phyloP scores from a whole-genome alignment of 1,140 invertebrate species.

The Holotrichia oblita region DNA sequence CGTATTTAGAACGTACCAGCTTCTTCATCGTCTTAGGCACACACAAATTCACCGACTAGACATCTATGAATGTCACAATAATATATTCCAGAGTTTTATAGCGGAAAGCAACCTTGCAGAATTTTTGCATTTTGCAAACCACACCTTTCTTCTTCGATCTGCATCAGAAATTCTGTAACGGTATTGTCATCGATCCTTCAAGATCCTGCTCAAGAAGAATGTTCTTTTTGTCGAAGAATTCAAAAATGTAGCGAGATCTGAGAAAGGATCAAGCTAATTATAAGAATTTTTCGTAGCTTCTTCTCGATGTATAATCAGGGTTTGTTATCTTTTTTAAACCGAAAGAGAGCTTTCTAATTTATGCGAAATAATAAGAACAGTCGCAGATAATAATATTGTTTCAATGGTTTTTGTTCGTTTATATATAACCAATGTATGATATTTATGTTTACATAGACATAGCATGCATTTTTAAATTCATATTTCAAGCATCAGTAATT shows the following conservation, averaged over 20 bases:
- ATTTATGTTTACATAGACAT: no score
- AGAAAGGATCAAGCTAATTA: neutral
- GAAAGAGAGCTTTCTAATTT: conserved; percentile 17
- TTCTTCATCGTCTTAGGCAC: conserved; percentile 32
- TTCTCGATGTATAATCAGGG: neutral
- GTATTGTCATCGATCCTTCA: neutral
- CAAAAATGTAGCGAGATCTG: neutral
- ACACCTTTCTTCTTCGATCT: conserved; percentile 34
- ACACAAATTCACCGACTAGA: conserved; percentile 17
- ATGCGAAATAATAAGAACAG: conserved; percentile 4
- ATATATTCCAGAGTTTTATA: conserved; percentile 43
- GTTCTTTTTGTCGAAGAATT: neutral
- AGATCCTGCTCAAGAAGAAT: conserved; percentile 16
- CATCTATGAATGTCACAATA: conserved; percentile 25
- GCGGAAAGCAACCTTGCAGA: conserved; percentile 27
- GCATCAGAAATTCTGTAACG: conserved; percentile 31
- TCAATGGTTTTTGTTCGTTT: neutral
- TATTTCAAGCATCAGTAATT: no score
- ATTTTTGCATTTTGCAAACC: conserved; percentile 38
- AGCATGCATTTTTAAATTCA: no score
- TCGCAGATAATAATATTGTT: neutral
- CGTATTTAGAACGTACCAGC: conserved; percentile 27
- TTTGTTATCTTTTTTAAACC: neutral
- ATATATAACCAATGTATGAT: no score
- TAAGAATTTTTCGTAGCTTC: neutral